These are phyloP conservation scores for Ceratina japonica DNA, from an alignment of 1,140 invertebrate species.

Conservation along the genomic window DNA sequence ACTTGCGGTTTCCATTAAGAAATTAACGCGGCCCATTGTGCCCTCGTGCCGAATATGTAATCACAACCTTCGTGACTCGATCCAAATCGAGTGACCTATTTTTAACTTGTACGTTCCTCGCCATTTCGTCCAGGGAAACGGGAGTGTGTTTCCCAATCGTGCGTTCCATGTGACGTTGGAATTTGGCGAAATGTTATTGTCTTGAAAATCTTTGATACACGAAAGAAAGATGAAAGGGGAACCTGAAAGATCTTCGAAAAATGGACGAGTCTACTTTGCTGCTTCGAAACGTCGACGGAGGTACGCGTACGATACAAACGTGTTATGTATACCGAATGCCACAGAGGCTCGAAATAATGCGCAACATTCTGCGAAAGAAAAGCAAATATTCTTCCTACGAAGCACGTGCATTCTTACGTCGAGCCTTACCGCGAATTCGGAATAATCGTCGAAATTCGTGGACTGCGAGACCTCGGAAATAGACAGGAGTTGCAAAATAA, in stretches of 20 bases:
- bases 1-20: slow-evolving; percentile 72
- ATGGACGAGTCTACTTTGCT: too few species aligned
- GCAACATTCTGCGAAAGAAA: slow-evolving; percentile 11
- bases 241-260: too few species aligned
- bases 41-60: background rate
- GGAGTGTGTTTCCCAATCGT: background rate
- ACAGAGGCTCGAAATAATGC: slow-evolving; percentile 2
- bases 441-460: background rate
- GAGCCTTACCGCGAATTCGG: background rate
- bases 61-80: slow-evolving; percentile 19
- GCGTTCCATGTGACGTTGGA: too few species aligned
- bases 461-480: background rate
- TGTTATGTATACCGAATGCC: too few species aligned
- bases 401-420: background rate
- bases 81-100: slow-evolving; percentile 38
- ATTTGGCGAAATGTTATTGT: too few species aligned
- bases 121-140: background rate
- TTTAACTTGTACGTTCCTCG: background rate
- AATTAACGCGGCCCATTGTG: slow-evolving; percentile 52
- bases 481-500: background rate
- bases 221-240: too few species aligned
- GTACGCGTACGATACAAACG: too few species aligned
- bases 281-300: too few species aligned
- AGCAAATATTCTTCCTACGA: slow-evolving; percentile 12
- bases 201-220: too few species aligned